Percentiles rank a stretch among this genome's conserved stretches.
phyloP scores from a whole-genome alignment of 1,140 invertebrate species.

The Parasteatoda tepidariorum region DNA sequence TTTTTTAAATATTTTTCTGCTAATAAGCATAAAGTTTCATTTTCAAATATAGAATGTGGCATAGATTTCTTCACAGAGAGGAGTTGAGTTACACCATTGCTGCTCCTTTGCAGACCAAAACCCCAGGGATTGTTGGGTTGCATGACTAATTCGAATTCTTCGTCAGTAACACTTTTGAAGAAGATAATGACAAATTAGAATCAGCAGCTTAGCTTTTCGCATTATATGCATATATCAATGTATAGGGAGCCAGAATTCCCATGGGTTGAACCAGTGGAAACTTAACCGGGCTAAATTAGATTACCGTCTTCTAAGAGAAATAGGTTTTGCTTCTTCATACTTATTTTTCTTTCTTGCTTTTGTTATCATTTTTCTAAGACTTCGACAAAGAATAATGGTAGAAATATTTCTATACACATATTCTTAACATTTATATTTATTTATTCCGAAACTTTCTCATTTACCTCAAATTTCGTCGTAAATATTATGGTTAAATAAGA shows the following conservation, averaged over 20 bases:
- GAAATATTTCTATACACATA: neutral
- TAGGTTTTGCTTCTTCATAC: slow-evolving; percentile 33
- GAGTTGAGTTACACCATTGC: slow-evolving; percentile 11
- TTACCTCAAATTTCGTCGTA: too few species aligned
- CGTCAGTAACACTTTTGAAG: slow-evolving; percentile 61
- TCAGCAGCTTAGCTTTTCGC: slow-evolving; percentile 25
- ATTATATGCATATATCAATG: slow-evolving; percentile 49
- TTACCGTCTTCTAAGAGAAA: slow-evolving; percentile 47
- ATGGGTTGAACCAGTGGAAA: slow-evolving; percentile 35
- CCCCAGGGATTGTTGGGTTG: slow-evolving; percentile 53
- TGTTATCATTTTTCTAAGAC: slow-evolving; percentile 51
- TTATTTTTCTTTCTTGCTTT: slow-evolving; percentile 31
- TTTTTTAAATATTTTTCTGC: neutral
- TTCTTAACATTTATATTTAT: neutral
- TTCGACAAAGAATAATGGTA: slow-evolving; percentile 52
- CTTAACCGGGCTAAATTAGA: slow-evolving; percentile 59
- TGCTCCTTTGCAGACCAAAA: neutral
- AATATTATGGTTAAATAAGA: too few species aligned
- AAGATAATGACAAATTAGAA: slow-evolving; percentile 61
- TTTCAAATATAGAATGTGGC: neutral
- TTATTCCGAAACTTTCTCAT: too few species aligned
- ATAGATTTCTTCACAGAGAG: neutral
- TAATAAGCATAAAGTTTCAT: neutral
- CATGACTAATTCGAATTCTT: slow-evolving; percentile 61
- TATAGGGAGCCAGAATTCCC: slow-evolving; percentile 19